These are phyloP conservation scores for Trematocara stigmaticum DNA, from an alignment of 2,113 vertebrate genomes.

Conservation along the genomic window DNA sequence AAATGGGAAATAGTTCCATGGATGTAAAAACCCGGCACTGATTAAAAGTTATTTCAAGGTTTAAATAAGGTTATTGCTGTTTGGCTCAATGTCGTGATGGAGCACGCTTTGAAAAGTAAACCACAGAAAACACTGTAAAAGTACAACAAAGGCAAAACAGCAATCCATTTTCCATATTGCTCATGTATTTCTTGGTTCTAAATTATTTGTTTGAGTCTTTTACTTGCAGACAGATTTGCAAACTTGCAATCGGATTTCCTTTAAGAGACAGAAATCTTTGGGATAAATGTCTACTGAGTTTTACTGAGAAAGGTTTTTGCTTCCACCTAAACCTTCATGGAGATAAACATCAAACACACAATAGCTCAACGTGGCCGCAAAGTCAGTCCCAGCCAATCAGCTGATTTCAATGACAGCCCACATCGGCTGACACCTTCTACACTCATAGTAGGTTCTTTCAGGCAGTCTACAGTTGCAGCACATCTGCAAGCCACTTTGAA, in stretches of 20 bases:
- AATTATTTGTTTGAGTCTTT: background rate
- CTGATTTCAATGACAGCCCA: background rate
- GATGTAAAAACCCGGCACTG: background rate
- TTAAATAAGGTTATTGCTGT: background rate
- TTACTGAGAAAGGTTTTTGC: background rate
- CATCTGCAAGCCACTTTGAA: background rate
- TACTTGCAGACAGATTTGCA: background rate
- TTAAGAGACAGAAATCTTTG: background rate
- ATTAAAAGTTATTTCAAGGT: background rate
- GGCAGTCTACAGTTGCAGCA: background rate
- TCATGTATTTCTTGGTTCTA: background rate
- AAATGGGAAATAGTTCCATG: background rate
- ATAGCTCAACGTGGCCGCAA: accelerated
- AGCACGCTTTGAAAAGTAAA: background rate
- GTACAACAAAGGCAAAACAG: background rate
- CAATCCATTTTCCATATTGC: background rate
- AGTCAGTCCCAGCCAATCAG: background rate
- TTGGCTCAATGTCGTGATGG: background rate
- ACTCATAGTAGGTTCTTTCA: background rate
- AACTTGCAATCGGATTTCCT: background rate
- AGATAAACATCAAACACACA: background rate
- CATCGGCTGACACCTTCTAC: background rate
- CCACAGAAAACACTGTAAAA: background rate
- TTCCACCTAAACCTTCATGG: background rate
- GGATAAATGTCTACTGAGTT: background rate